phyloP scores from a whole-genome alignment of 2,797 vertebrate species.

The Melanogrammus aeglefinus region DNA sequence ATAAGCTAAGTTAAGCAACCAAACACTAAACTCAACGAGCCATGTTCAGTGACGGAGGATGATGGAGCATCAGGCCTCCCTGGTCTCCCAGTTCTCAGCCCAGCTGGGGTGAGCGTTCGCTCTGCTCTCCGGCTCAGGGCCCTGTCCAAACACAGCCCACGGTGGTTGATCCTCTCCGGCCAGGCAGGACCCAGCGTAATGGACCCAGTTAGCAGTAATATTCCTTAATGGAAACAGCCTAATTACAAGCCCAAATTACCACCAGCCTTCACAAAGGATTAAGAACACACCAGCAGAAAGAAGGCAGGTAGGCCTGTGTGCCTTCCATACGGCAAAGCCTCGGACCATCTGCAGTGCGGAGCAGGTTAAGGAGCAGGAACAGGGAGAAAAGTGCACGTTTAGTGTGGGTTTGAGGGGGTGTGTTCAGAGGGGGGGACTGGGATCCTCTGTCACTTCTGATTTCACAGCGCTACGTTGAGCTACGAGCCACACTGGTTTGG shows the following conservation, averaged over 20 bases:
- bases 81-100: constrained; percentile 25
- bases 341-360: constrained; percentile 69
- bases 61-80: neutral
- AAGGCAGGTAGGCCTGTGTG: constrained; percentile 55
- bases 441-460: constrained; percentile 74
- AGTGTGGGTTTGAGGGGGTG: no score
- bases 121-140: constrained; percentile 49
- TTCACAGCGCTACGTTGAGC: constrained; percentile 64
- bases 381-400: no score
- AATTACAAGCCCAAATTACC: constrained; percentile 71
- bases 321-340: constrained; percentile 72
- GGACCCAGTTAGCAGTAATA: constrained; percentile 69
- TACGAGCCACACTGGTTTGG: constrained; percentile 48
- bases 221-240: constrained; percentile 75
- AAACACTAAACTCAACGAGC: no score
- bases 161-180: constrained; percentile 63
- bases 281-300: constrained; percentile 64
- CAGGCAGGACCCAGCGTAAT: constrained; percentile 58
- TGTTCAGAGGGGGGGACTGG: constrained; percentile 42
- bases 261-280: constrained; percentile 72
- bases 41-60: neutral
- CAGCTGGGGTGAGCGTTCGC: constrained; percentile 58
- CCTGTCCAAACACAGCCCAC: constrained; percentile 35
- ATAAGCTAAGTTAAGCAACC: no score
- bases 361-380: constrained; percentile 46